Base-by-base conservation (phyloP, 2,888 invertebrate species). In the Drosophila prostipennis region DNA sequence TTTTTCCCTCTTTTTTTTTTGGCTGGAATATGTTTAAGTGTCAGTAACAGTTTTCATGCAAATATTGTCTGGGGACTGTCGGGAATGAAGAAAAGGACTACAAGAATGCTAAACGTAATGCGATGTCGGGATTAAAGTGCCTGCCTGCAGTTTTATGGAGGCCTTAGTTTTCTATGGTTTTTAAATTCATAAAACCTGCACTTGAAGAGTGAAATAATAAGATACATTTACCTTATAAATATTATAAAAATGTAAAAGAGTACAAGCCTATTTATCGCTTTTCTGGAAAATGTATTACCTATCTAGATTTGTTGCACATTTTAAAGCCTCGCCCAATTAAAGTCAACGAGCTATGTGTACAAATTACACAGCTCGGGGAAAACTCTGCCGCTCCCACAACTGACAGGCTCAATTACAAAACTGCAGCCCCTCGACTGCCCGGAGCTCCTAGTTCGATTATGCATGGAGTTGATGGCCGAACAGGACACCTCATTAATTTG, bases 401-500 rank as follows among this genome's bases (percentile, higher is more conserved):
- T 48, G 73, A 63, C 60, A 32, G 26, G 74, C 53, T 74, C 79
- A 79, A 79, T 79, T 81, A 76, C 71, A 65, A 60, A 63, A 48
- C 58, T 67, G 61, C 78, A 71, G 51, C 34, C 34, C 34, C 29
- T 43, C 49, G 51, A 51, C 55, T 26, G 57, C 36, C 60, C 40
- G 49, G 46, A 39, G 54, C 26, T 36, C 23, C 37, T 23, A 26
- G 58, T 40, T 46, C 72, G 63, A 80, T 75, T 78, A 75, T 75
- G 80, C 79, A 67, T 70, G 46, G 65, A 49, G 77, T 39, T 68
- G 74, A 34, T 77, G 70, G 74, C 54, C 80, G 48, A 67, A 61
- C 43, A 74, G 85, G 78, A 84, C 78, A 87, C 78, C 82, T 81
- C 85, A 87, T 85, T 85, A 85, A 81, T 85, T 87, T 87, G 71